Evolutionary conservation across 1,140 invertebrate genomes (phyloP), one percentile per base, ranked within the genome.

Genomic region (Oryzaephilus surinamensis): DNA sequence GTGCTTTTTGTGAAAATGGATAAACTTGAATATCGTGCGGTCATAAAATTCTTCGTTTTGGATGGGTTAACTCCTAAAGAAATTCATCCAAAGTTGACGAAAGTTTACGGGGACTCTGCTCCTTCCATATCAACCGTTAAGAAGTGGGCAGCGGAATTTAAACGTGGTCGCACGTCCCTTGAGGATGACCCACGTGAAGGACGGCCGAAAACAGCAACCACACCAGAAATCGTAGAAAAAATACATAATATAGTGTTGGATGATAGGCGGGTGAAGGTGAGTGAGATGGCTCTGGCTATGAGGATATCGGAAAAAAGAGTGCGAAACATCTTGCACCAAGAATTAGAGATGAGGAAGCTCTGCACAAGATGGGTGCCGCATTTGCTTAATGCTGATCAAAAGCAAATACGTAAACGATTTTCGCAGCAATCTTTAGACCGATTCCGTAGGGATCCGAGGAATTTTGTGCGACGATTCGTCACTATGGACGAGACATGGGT

Each of bases 71-170:
- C 34, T 30, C 42, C 48, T 40, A 34, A 29, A 26, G 24, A 53
- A 50, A 42, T 46, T 18, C 46, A 43, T 43, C 19, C 12, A 14
- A 32, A 45, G 48, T 19, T 45, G 23, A 41, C 43, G 37, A 27
- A 38, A 41, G 38, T 51, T 41, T 60, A 57, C 35, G n/a, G 27
- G 41, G 50, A 58, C 41, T 55, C 51, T 54, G 30, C 52, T 37
- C 43, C 54, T 36, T 51, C 27, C 35, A 48, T 51, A 46, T 11
- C 51, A 40, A 57, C 46, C 3, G 51, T 61, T 41, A 46, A 41
- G 48, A 34, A 34, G 29, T 62, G 50, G 43, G 48, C 30, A 52
- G 49, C 43, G 50, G 50, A 59, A 30, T 58, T 62, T 53, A 48
- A 57, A 54, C 48, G 46, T 38, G 51, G 51, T 43, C 50, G 50